These are phyloP conservation scores for Acleris cristana DNA, from an alignment of 2,888 invertebrate genomes.

Conservation along the genomic window DNA sequence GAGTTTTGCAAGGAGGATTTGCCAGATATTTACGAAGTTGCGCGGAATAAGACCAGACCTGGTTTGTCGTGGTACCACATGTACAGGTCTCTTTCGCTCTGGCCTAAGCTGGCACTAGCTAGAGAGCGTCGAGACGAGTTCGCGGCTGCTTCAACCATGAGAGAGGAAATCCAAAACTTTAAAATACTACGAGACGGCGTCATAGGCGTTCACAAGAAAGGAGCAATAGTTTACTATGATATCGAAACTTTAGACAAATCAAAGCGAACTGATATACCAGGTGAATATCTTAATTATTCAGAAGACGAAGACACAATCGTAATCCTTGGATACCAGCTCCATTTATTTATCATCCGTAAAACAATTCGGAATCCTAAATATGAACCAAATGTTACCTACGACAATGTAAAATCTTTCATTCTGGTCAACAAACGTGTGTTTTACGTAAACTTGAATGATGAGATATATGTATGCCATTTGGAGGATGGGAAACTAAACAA, in stretches of 20 bases:
- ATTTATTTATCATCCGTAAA: constrained; percentile 56
- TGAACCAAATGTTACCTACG: constrained; percentile 47
- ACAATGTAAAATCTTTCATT: constrained; percentile 57
- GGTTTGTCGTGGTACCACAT: constrained; percentile 58
- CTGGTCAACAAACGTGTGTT: constrained; percentile 51
- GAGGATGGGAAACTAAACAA: constrained; percentile 40
- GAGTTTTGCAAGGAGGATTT: constrained; percentile 58
- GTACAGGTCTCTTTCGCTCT: constrained; percentile 63
- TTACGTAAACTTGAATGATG: constrained; percentile 55
- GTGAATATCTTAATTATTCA: constrained; percentile 57
- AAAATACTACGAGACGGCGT: constrained; percentile 55
- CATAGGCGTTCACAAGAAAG: constrained; percentile 60
- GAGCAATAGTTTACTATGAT: constrained; percentile 60
- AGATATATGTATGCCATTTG: constrained; percentile 53
- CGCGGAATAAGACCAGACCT: constrained; percentile 50
- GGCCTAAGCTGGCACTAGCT: constrained; percentile 56
- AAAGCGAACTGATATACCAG: constrained; percentile 47
- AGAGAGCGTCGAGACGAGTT: constrained; percentile 62
- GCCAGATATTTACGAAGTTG: constrained; percentile 46
- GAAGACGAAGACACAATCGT: constrained; percentile 58
- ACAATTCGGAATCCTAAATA: constrained; percentile 35
- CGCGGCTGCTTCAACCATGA: constrained; percentile 52
- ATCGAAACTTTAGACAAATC: constrained; percentile 51
- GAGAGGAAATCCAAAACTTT: constrained; percentile 59
- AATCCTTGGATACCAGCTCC: constrained; percentile 49